Evolutionary conservation across 2,113 vertebrate species (phyloP).

Genomic region (Vidua macroura): DNA sequence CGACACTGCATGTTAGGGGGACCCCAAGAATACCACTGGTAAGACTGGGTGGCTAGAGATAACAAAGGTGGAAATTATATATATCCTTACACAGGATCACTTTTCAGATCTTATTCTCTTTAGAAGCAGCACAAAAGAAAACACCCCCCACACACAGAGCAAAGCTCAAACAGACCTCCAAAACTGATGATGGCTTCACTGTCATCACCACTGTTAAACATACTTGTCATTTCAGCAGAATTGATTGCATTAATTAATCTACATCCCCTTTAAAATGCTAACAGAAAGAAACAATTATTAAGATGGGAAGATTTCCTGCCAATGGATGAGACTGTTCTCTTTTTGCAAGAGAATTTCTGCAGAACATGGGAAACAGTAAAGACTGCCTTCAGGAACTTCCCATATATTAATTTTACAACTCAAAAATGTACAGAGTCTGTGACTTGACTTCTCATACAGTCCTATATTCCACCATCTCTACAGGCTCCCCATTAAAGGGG

Average conservation of each 20-base stretch:
- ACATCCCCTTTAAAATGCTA: background rate
- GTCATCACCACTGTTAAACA: background rate
- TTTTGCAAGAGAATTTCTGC: background rate
- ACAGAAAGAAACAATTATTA: background rate
- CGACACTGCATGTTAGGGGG: slow-evolving; percentile 99
- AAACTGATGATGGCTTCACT: background rate
- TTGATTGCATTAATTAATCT: background rate
- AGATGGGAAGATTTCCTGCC: background rate
- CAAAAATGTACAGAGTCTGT: background rate
- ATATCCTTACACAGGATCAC: slow-evolving; percentile 71
- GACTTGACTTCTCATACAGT: background rate
- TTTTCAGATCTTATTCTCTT: slow-evolving; percentile 49
- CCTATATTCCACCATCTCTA: background rate
- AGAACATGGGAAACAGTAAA: background rate
- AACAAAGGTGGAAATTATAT: slow-evolving; percentile 78
- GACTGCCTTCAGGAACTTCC: background rate
- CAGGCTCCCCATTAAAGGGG: background rate
- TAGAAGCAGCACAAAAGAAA: slow-evolving; percentile 39
- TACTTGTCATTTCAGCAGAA: background rate
- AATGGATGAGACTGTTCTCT: background rate
- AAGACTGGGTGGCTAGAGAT: slow-evolving; percentile 90
- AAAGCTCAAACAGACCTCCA: background rate
- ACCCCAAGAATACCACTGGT: slow-evolving; percentile 99
- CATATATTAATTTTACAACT: background rate
- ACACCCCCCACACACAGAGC: background rate